Evolutionary conservation across 2,113 vertebrate genomes (phyloP), one percentile per base, ranked within the genome.

Genomic region (Myrmophylax atrothorax): DNA sequence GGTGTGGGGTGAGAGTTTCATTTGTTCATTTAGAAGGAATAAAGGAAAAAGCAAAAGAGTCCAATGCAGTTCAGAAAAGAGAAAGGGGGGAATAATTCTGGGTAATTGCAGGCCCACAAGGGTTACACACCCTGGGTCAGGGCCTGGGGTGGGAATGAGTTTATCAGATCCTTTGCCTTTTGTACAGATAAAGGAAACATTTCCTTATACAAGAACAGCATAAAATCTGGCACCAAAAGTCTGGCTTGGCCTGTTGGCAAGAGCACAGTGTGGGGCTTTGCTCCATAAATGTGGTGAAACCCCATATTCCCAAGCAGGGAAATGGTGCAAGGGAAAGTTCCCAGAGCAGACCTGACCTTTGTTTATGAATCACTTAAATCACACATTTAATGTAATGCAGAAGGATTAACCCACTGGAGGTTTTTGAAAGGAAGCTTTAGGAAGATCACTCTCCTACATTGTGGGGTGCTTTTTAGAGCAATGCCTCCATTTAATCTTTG

Each of bases 401-500:
- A 78, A 92, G 83, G 69, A 90, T 92, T 75, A 84, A 92, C 68
- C 79, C 69, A n/a, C 56, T 56, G 4, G 37, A 20, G 64, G 49
- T 64, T 89, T 94, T 40, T 56, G 16, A 70, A 84, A 89, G 85
- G 79, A 84, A 70, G 63, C 59, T 91, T 94, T 84, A 70, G 72
- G 20, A 81, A 58, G 44, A 59, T 80, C 87, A 6, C 47, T 63
- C 50, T 80, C 26, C 3, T 60, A n/a, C 68, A 16, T 35, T 19
- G 76, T 10, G 52, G 37, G 29, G 1, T 10, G 40, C 75, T 94
- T 50, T 93, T 88, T 37, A 90, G 73, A 90, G 73, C 74, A 84
- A 35, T 72, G 88, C 89, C 60, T 92, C 88, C 22, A 19, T 84
- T 92, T 74, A 90, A 72, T 92, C 88, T 89, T 90, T 92, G 83